Conservation (phyloP, 2,113 vertebrate species). For the Odontophorus gujanensis region DNA sequence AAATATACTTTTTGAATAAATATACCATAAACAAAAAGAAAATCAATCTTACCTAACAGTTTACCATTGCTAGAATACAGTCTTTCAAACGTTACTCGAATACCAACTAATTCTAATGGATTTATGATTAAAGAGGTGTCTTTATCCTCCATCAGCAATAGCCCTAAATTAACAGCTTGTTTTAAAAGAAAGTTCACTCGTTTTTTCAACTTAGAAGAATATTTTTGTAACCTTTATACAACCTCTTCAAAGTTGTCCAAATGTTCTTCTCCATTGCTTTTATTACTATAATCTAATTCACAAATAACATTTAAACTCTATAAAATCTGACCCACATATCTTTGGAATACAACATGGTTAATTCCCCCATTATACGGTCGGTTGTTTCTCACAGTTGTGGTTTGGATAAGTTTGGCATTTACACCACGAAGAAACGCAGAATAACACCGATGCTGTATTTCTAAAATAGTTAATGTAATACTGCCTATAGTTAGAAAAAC, state of each 20-base stretch:
- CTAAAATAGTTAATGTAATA: background rate
- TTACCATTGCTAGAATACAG: background rate
- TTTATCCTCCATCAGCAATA: conserved; percentile 37
- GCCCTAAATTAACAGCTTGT: conserved; percentile 52
- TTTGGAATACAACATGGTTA: background rate
- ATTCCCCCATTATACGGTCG: background rate
- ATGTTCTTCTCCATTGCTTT: conserved; percentile 46
- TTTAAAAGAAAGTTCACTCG: conserved; percentile 49
- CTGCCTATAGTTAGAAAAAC: background rate
- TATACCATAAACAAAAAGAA: conserved; percentile 37
- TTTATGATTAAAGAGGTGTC: conserved; percentile 43
- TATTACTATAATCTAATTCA: conserved; percentile 66
- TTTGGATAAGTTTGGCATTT: background rate
- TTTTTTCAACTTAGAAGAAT: conserved; percentile 48
- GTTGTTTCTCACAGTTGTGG: conserved; percentile 24
- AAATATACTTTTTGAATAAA: conserved; percentile 39
- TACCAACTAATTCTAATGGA: conserved; percentile 40
- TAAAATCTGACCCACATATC: conserved; percentile 50
- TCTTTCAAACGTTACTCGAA: conserved; percentile 46
- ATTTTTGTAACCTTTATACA: conserved; percentile 62
- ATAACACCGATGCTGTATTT: background rate
- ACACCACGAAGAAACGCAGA: background rate
- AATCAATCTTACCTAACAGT: conserved; percentile 17
- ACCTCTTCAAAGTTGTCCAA: conserved; percentile 41
- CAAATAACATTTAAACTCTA: conserved; percentile 49